phyloP scores from a whole-genome alignment of 2,888 invertebrate genomes.

The Rhingia rostrata region DNA sequence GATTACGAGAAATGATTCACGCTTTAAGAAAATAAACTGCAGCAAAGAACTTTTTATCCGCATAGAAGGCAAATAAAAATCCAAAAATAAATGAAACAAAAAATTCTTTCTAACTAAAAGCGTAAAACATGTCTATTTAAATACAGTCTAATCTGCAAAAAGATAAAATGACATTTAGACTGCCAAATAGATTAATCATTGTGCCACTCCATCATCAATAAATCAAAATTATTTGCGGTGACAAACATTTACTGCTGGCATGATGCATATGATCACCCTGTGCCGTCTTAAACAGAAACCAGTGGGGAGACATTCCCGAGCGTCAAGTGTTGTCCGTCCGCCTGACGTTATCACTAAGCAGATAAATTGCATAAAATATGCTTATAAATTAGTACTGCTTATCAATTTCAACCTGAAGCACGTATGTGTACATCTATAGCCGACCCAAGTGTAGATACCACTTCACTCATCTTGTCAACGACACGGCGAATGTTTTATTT shows the following conservation, averaged over 20 bases:
- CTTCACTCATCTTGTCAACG: constrained; percentile 31
- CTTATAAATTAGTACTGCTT: constrained; percentile 51
- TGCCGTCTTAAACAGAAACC: neutral
- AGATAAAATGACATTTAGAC: constrained; percentile 7
- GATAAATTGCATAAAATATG: constrained; percentile 61
- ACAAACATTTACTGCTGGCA: constrained; percentile 30
- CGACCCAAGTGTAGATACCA: constrained; percentile 42
- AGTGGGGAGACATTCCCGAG: constrained; percentile 9
- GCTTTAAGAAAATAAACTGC: neutral
- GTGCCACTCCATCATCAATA: constrained; percentile 50
- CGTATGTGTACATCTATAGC: constrained; percentile 17
- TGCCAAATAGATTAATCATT: constrained; percentile 43
- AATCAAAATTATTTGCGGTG: constrained; percentile 45
- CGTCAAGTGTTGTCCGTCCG: constrained; percentile 15
- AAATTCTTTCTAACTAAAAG: neutral
- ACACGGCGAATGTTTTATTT: neutral
- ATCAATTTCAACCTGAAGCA: constrained; percentile 36
- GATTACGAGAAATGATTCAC: no score
- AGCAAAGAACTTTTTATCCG: neutral
- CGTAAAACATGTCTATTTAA: constrained; percentile 3
- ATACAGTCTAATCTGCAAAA: neutral
- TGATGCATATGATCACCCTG: constrained; percentile 36
- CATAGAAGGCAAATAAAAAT: no score
- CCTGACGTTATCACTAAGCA: constrained; percentile 53
- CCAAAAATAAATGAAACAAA: no score